Base-by-base conservation (phyloP, 2,888 invertebrate genomes). In the Chesias legatella region DNA sequence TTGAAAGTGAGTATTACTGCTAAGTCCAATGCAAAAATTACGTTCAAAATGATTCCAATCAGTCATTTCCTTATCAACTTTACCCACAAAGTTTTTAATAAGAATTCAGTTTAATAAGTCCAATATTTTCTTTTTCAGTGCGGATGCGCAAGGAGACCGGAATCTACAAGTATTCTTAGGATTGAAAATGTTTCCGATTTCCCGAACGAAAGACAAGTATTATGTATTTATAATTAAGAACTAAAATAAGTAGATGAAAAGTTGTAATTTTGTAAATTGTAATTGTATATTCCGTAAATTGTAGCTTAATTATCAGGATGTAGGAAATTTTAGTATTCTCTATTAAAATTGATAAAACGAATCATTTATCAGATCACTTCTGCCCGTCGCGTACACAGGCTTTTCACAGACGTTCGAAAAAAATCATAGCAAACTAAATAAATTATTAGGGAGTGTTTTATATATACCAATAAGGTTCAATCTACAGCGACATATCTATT, bases 1-100 rank as follows among this genome's bases (percentile, higher is more conserved):
- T 95, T 76, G 95, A 95, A 89, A 92, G 95, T 95, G 77, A 93
- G 95, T 92, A 71, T 34, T 9, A n/a, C 0, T 10, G 9, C 6
- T n/a, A 8, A 8, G 9, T n/a, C 7, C 8, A 31, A 7, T 6
- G 17, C 8, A 9, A 33, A n/a, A n/a, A n/a, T n/a, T n/a, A n/a
- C n/a, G n/a, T n/a, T n/a, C n/a, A n/a, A n/a, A n/a, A n/a, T n/a
- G n/a, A n/a, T n/a, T n/a, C n/a, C n/a, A n/a, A n/a, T n/a, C n/a
- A n/a, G n/a, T n/a, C n/a, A n/a, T n/a, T n/a, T n/a, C n/a, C n/a
- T n/a, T n/a, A n/a, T n/a, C n/a, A n/a, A n/a, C n/a, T n/a, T n/a
- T n/a, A n/a, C n/a, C 13, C 13, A 5, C 13, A 17, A 17, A 17
- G 13, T 17, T 17, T 17, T 3, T 5, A 17, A 17, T 3, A 5